phyloP scores from a whole-genome alignment of 2,113 vertebrate genomes.

The Ptilonorhynchus violaceus region DNA sequence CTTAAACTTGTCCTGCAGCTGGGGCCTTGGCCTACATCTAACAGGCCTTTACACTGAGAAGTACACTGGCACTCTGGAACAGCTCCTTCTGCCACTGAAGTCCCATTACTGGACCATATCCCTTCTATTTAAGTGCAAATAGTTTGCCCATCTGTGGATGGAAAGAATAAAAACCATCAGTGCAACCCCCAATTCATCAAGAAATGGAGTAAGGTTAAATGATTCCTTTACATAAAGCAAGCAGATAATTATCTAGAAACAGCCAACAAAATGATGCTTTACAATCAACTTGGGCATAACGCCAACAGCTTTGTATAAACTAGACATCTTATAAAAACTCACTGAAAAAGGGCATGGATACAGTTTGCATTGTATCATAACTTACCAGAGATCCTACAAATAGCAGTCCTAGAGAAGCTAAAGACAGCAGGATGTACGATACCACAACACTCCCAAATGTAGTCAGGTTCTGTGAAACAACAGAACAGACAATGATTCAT shows the following conservation, averaged over 20 bases:
- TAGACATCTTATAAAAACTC: background rate
- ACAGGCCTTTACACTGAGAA: background rate
- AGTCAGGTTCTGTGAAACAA: slow-evolving; percentile 68
- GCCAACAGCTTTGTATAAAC: background rate
- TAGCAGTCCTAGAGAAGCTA: slow-evolving; percentile 76
- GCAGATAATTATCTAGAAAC: background rate
- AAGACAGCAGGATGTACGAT: slow-evolving; percentile 75
- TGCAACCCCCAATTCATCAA: background rate
- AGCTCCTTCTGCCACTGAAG: background rate
- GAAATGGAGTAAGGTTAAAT: background rate
- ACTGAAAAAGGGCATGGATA: background rate
- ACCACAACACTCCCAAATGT: slow-evolving; percentile 69
- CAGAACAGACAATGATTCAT: background rate
- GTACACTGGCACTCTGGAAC: background rate
- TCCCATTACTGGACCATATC: background rate
- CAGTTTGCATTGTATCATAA: background rate
- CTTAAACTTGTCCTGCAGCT: background rate
- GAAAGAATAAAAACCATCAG: background rate
- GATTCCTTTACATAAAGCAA: background rate
- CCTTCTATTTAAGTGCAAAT: background rate
- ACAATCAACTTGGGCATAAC: background rate
- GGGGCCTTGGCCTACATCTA: background rate
- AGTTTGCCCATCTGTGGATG: background rate
- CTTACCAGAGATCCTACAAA: slow-evolving; percentile 80
- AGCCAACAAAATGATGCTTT: background rate